Evolutionary conservation across 2,888 invertebrate species (phyloP).

Genomic region (Synanthedon tipuliformis): DNA sequence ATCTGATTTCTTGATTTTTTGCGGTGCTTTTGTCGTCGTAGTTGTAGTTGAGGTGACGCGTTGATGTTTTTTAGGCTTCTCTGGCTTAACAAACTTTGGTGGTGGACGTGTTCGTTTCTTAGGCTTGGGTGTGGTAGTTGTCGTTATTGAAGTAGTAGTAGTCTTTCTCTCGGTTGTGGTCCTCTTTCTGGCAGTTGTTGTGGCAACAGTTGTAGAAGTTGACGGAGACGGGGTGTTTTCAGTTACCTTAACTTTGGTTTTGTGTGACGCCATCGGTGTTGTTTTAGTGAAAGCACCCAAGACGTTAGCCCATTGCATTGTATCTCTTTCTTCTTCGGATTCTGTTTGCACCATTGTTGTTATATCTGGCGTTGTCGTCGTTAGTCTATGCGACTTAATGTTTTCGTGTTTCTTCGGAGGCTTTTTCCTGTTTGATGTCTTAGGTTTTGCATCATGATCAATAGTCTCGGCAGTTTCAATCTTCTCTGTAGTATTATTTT

Average conservation of each 20-base stretch:
- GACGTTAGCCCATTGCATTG: conserved; percentile 45
- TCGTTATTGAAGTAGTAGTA: conserved; percentile 19
- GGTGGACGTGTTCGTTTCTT: conserved; percentile 54
- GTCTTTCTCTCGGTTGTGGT: conserved; percentile 10
- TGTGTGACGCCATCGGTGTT: conserved; percentile 45
- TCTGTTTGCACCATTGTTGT: conserved; percentile 33
- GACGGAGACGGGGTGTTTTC: conserved; percentile 21
- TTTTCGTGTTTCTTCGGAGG: conserved; percentile 39
- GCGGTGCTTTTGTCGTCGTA: conserved; percentile 17
- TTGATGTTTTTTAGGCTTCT: conserved; percentile 51
- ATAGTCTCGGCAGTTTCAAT: conserved; percentile 13
- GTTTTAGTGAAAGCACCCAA: conserved; percentile 51
- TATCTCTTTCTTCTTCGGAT: conserved; percentile 22
- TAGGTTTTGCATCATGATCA: conserved; percentile 19
- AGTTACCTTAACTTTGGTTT: conserved; percentile 16
- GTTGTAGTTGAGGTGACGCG: conserved; percentile 34
- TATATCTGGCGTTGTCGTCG: conserved; percentile 45
- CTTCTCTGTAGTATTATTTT: conserved; percentile 19
- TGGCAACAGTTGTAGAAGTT: conserved; percentile 16
- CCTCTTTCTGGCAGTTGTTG: conserved; percentile 1
- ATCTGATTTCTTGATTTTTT: conserved; percentile 27
- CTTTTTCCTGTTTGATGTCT: conserved; percentile 30
- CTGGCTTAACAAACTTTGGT: conserved; percentile 39
- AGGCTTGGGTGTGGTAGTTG: conserved; percentile 28
- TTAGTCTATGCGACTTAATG: conserved; percentile 27